Evolutionary conservation across 1,140 invertebrate species (phyloP), one percentile per base, ranked within the genome.

Genomic region (Neodiprion pinetum): DNA sequence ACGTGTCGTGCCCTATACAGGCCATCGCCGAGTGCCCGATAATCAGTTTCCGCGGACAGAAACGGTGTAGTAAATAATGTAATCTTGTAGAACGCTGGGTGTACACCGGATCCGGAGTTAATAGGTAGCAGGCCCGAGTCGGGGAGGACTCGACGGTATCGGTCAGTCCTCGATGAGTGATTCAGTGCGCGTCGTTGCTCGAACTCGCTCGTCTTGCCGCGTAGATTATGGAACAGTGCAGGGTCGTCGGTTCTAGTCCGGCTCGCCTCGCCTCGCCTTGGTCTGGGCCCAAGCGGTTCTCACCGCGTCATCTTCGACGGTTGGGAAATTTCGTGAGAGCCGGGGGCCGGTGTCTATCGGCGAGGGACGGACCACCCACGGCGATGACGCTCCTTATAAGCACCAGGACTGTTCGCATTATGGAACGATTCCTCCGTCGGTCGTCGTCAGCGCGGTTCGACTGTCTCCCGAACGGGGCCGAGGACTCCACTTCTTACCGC

Each of bases 311-410:
- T 76, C 77, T 79, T 74, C 67, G 48, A 70, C 66, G 71, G 65
- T 66, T 67, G 49, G n/a, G 50, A 53, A 48, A 65, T 49, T 53
- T 72, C 61, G 69, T n/a, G 49, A 28, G 79, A 73, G 76, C 73
- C 71, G 68, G 4, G 21, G 75, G 78, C 81, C 82, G 81, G 81
- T 80, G 81, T 81, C 79, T 80, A 77, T 78, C 78, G 80, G 79
- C 78, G 76, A 79, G 75, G 79, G 76, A 79, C 75, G 80, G 87
- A 88, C 87, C 87, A 88, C 87, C 87, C 86, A 88, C 84, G 80
- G 83, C 78, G 81, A 82, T 82, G 79, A 84, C 81, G 83, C 81
- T 87, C 86, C 87, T 86, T 87, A 87, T 87, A 86, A 85, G 86
- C 82, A 80, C 4, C 11, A 61, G 53, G 75, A 74, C 53, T 12